Percentiles rank a stretch among this genome's conserved stretches.
phyloP scores from a whole-genome alignment of 2,888 invertebrate species.

The Lasioglossum morio region DNA sequence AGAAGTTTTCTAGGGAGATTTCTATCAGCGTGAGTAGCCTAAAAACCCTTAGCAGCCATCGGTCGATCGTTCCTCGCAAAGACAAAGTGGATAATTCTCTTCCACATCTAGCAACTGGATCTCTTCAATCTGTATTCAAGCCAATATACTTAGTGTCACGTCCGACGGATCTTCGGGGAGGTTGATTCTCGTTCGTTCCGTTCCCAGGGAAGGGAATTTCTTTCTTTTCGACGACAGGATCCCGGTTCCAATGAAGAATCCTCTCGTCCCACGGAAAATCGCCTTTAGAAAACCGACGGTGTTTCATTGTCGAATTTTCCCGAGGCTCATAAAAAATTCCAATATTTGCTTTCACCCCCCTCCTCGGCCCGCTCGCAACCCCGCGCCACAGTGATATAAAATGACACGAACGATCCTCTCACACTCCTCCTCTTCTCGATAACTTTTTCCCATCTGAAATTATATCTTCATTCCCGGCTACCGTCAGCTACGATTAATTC shows the following conservation, averaged over 20 bases:
- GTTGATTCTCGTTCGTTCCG: conserved; percentile 28
- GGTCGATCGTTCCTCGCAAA: conserved; percentile 45
- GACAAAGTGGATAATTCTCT: conserved; percentile 72
- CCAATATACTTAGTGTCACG: conserved; percentile 71
- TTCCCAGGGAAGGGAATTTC: conserved; percentile 49
- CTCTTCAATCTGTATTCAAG: conserved; percentile 66
- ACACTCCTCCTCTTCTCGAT: not conserved
- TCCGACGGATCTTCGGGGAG: conserved; percentile 53
- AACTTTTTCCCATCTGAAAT: not conserved
- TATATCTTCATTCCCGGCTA: not conserved
- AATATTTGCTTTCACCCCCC: not conserved
- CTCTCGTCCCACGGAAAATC: conserved; percentile 27
- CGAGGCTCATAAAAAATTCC: conserved; percentile 5
- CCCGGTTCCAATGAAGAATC: conserved; percentile 50
- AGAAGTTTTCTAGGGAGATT: conserved; percentile 30
- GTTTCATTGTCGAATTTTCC: not conserved
- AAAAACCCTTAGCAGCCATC: conserved; percentile 48
- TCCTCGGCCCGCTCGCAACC: not conserved
- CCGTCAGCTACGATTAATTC: conserved; percentile 40
- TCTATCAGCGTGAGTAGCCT: conserved; percentile 21
- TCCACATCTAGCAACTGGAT: conserved; percentile 60
- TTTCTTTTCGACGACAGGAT: conserved; percentile 45
- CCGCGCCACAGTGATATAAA: not conserved
- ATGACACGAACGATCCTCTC: not conserved
- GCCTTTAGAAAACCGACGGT: conserved; percentile 11